Evolutionary conservation across 2,888 invertebrate genomes (phyloP).

Genomic region (Apotomis turbidana): DNA sequence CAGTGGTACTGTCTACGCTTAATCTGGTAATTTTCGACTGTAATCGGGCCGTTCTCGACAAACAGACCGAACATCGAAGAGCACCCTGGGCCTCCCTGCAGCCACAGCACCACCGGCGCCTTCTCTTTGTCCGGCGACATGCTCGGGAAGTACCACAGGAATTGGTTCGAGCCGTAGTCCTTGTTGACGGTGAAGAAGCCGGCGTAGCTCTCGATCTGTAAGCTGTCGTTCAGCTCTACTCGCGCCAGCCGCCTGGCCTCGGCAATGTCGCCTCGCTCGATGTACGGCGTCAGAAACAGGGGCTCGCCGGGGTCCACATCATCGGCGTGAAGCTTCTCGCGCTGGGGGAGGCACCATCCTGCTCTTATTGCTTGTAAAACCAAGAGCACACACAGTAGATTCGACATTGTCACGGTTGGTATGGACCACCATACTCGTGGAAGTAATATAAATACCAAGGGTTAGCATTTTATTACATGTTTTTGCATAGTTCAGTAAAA

Average conservation of each 20-base stretch:
- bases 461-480: too few relatives aligned
- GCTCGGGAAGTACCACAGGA: constrained; percentile 96
- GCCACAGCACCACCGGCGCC: constrained; percentile 91
- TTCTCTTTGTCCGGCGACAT: constrained; percentile 75
- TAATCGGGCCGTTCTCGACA: constrained; percentile 91
- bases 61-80: constrained; percentile 91
- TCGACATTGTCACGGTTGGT: not conserved
- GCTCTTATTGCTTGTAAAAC: not conserved
- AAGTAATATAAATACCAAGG: not conserved
- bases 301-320: constrained; percentile 80
- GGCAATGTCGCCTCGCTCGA: constrained; percentile 87
- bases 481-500: too few relatives aligned
- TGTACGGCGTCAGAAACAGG: constrained; percentile 89
- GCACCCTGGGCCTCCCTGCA: constrained; percentile 94
- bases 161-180: constrained; percentile 90
- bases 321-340: not conserved
- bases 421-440: not conserved
- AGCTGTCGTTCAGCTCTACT: constrained; percentile 84
- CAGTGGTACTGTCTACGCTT: constrained; percentile 89
- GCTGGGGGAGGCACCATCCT: not conserved
- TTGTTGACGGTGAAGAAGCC: constrained; percentile 94
- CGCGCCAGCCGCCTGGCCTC: constrained; percentile 84
- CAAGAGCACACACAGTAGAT: not conserved
- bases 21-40: constrained; percentile 68
- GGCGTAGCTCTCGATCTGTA: constrained; percentile 86